Evolutionary conservation across 2,888 invertebrate species (phyloP).

Genomic region (Glaucopsyche alexis): DNA sequence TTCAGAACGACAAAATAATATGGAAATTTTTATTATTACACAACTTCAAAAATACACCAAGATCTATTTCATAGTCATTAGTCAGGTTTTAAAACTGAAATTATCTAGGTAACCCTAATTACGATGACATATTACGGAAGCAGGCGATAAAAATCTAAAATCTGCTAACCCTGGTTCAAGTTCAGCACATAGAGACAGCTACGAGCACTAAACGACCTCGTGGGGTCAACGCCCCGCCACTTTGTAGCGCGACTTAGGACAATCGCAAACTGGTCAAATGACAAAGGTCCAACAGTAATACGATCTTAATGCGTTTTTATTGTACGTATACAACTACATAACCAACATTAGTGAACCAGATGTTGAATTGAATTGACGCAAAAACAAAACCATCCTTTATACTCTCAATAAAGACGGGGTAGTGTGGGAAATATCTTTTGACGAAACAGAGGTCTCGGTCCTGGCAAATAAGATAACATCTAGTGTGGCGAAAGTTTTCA

Average conservation of each 20-base stretch:
- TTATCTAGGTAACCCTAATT: no score
- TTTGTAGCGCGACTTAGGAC: constrained; percentile 42
- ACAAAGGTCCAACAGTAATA: constrained; percentile 35
- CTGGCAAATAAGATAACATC: constrained; percentile 22
- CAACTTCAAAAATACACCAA: no score
- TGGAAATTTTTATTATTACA: no score
- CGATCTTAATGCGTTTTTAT: constrained; percentile 33
- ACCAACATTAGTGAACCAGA: constrained; percentile 23
- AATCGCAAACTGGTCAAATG: constrained; percentile 34
- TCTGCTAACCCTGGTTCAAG: constrained; percentile 17
- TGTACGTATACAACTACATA: not conserved
- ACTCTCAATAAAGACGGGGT: not conserved
- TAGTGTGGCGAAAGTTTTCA: constrained; percentile 2
- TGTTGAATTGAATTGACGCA: constrained; percentile 27
- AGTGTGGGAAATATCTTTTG: constrained; percentile 6
- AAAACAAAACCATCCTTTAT: constrained; percentile 26
- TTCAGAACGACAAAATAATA: no score
- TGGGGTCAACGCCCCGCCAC: constrained; percentile 43
- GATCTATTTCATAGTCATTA: no score
- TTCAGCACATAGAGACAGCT: constrained; percentile 34
- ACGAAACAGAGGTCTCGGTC: not conserved
- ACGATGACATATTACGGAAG: not conserved
- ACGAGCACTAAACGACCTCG: constrained; percentile 35
- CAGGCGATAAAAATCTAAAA: not conserved
- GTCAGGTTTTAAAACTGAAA: no score